Base-by-base conservation (phyloP, 2,797 vertebrate genomes). In the Chaunax sp. region DNA sequence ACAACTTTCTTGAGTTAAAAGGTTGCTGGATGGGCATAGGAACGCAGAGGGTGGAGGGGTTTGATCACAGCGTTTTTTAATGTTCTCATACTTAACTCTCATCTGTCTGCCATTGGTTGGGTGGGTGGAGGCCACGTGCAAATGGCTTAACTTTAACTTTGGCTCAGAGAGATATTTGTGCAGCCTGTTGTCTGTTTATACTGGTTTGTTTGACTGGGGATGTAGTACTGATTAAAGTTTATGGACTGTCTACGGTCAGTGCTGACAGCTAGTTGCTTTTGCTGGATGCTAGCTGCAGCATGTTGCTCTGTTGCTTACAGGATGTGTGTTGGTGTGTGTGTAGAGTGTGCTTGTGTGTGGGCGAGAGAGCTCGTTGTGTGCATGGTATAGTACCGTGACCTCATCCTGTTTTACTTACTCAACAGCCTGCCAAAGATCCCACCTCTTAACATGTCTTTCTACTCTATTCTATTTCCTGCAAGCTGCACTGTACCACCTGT, bases 391-490 rank as follows among this genome's bases (percentile, higher is more conserved):
- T n/a, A 25, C 4, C 45, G 13, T 69, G 68, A 70, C 69, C 78
- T 73, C 65, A 61, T 74, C 67, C 72, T 75, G 77, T 73, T 54
- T 59, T 47, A 68, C 54, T 47, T 44, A 56, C 52, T 59, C 7
- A 1, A 50, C 43, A 40, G 38, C 25, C 55, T 63, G 57, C 54
- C 57, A 14, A 67, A 55, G 49, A 57, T 19, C 38, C 51, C 45
- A 53, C 25, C 59, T 40, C n/a, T 62, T 50, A 19, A n/a, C 62
- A 65, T 64, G 58, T 65, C 50, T n/a, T n/a, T n/a, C n/a, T n/a
- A n/a, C n/a, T n/a, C n/a, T n/a, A n/a, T n/a, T n/a, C n/a, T n/a
- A n/a, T n/a, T n/a, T n/a, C n/a, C n/a, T n/a, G n/a, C n/a, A n/a
- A n/a, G n/a, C n/a, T n/a, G n/a, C n/a, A n/a, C n/a, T n/a, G n/a